Percentiles rank a stretch among this genome's conserved stretches.
Conservation (phyloP, 2,888 invertebrate species). For the Rhogogaster chlorosoma region DNA sequence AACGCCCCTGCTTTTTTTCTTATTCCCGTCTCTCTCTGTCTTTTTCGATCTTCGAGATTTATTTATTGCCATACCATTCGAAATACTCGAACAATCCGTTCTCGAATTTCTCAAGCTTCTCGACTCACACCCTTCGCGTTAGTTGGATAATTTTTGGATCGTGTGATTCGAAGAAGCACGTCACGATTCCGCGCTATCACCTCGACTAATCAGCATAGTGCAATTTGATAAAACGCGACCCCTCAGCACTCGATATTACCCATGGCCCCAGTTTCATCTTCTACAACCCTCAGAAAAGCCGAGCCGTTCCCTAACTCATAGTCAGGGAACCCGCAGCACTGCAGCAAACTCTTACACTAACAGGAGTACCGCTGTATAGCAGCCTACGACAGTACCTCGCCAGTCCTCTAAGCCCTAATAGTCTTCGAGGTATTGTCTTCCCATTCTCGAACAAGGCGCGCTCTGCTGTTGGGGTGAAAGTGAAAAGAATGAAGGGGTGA, state of each 20-base stretch:
- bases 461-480: not conserved
- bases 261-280: not conserved
- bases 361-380: slow-evolving; percentile 10
- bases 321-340: not conserved
- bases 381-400: not conserved
- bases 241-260: slow-evolving; percentile 29
- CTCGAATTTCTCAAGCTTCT: not conserved
- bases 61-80: not conserved
- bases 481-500: slow-evolving; percentile 38
- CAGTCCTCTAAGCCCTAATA: slow-evolving; percentile 34
- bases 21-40: not conserved
- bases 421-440: slow-evolving; percentile 34
- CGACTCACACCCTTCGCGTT: not conserved
- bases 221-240: slow-evolving; percentile 14
- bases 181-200: not conserved
- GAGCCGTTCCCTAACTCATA: not conserved
- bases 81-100: not conserved
- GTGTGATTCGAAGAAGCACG: not conserved
- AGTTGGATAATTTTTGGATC: not conserved
- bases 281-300: not conserved
- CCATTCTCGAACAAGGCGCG: not conserved
- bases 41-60: not conserved
- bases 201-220: slow-evolving; percentile 33
- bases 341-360: slow-evolving; percentile 17
- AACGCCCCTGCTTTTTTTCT: not conserved